Percentiles rank a stretch among this genome's conserved stretches.
These are phyloP conservation scores for Osmerus mordax DNA, from an alignment of 2,113 vertebrate genomes.

Conservation along the genomic window DNA sequence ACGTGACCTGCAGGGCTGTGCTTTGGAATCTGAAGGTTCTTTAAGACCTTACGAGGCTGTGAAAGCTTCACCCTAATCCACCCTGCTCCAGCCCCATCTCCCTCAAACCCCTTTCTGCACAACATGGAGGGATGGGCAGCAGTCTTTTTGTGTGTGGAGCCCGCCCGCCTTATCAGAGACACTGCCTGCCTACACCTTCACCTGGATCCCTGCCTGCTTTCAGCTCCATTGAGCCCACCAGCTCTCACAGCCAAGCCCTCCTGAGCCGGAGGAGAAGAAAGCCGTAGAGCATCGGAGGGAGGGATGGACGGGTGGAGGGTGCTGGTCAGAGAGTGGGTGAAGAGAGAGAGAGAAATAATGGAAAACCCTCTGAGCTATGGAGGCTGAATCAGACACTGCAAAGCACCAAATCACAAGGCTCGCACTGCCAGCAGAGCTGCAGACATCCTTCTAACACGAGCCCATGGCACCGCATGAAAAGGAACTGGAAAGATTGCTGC, in stretches of 20 bases:
- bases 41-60: background rate
- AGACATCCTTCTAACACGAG: background rate
- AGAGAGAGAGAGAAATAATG: background rate
- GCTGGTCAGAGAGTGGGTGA: background rate
- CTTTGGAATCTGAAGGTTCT: background rate
- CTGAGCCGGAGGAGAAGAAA: conserved; percentile 4
- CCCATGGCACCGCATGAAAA: background rate
- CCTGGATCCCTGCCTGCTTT: conserved; percentile 18
- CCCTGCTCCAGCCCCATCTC: background rate
- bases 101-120: background rate
- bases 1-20: background rate
- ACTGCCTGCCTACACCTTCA: background rate
- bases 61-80: background rate
- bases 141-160: background rate
- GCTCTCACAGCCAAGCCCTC: background rate
- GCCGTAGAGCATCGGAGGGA: background rate
- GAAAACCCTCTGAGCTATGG: conserved; percentile 17
- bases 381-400: background rate
- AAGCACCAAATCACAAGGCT: background rate
- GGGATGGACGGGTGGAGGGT: background rate
- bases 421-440: background rate
- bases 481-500: conserved; percentile 7
- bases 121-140: background rate
- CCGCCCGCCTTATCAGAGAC: background rate
- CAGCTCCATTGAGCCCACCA: conserved; percentile 14